Evolutionary conservation across 2,113 vertebrate species (phyloP), one percentile per base, ranked within the genome.

Genomic region (Myocastor coypus): DNA sequence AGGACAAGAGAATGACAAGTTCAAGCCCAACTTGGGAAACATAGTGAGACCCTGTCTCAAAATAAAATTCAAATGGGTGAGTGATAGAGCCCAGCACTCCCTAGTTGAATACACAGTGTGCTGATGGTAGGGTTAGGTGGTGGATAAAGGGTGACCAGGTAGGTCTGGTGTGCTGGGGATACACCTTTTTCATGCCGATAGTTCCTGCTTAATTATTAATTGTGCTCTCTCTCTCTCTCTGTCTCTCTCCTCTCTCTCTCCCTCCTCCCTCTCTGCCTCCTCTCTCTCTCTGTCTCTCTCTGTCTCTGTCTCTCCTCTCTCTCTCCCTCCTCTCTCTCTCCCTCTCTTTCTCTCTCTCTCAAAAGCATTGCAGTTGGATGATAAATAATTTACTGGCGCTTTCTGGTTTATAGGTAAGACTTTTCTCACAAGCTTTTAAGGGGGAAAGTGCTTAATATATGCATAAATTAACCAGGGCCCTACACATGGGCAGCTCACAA

Each of bases 351-450:
- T n/a, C n/a, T 80, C 66, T 83, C 32, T 68, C 57, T 85, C 37
- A 20, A 87, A 86, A 75, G 26, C 0, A 52, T 63, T 89, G 75
- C n/a, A 28, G 64, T 87, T 61, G 24, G 75, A 32, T 81, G 57
- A 68, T 81, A 69, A 75, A 82, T 94, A 84, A 92, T 64, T 89
- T 32, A 89, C n/a, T 12, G 42, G 63, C 50, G 63, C 50, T 83
- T 92, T 89, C 90, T 89, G 75, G 93, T 89, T 81, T 84, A 63
- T 30, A 87, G 81, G 46, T 50, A 81, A 93, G 89, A 83, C 34
- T 59, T 96, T 92, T 81, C 91, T 85, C 55, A 28, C 37, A 89
- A 73, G 75, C 42, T 96, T 93, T 78, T 93, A 85, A 61, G 61
- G 6, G 40, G 50, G 14, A 63, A 82, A 80, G 91, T 68, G 55